Evolutionary conservation across 2,888 invertebrate genomes (phyloP), one percentile per base, ranked within the genome.

Genomic region (Erebia epiphron): DNA sequence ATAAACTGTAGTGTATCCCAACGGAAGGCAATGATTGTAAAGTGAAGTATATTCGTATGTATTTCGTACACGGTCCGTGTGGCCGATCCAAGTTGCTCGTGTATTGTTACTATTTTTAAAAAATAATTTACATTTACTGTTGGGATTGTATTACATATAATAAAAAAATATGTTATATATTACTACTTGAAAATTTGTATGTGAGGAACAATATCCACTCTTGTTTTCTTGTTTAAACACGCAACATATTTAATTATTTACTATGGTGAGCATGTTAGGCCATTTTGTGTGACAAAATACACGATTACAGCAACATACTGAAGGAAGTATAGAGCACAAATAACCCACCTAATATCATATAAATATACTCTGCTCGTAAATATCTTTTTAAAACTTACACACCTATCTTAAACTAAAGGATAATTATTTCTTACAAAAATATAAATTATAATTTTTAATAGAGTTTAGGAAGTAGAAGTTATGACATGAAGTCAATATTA

Each of bases 381-480:
- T 68, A 58, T 69, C 63, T 60, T 71, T 60, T 72, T 74, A 67
- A 72, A 74, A 67, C 74, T 70, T 70, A 72, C 68, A 58, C n/a
- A 11, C 14, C 41, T 68, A 68, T 54, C 68, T 69, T 69, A 71
- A 71, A 58, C 61, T 69, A 64, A 67, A 11, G 68, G 49, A 61
- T 63, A 69, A 62, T 70, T 58, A 57, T 69, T 64, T 63, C 64
- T 64, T 73, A 71, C 67, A 73, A 73, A 73, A 73, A 73, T 73
- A 73, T 73, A 69, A 64, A 73, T 67, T 67, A 73, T 60, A 64
- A 63, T 69, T 67, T 69, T 72, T 52, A 61, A 18, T 66, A 69
- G 60, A 68, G 50, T 65, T 43, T 70, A 67, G 63, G 62, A 63
- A 70, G 35, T 57, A 69, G 49, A 46, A 21, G 26, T 50, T 69